These are phyloP conservation scores for Chaunax sp. DNA, from an alignment of 2,797 vertebrate genomes.

Conservation along the genomic window DNA sequence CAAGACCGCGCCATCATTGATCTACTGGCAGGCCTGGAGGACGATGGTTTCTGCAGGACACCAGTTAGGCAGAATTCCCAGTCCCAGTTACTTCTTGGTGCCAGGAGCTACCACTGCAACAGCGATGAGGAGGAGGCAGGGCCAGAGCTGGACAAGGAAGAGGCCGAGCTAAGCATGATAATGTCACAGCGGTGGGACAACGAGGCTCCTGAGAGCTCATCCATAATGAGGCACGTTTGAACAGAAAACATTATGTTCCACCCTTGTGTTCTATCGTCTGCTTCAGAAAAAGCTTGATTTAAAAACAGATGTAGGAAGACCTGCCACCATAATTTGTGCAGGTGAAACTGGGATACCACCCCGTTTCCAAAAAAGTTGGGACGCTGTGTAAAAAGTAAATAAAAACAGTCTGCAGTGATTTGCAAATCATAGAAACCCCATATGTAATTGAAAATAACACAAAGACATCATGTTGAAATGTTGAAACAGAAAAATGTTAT, in stretches of 20 bases:
- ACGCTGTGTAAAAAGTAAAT: too few species aligned
- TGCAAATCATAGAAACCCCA: too few species aligned
- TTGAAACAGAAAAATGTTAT: too few species aligned
- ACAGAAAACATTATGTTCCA: neutral
- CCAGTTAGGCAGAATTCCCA: conserved; percentile 79
- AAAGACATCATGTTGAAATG: too few species aligned
- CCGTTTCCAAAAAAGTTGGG: too few species aligned
- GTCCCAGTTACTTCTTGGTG: conserved; percentile 81
- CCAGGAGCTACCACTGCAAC: conserved; percentile 86
- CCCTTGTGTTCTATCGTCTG: neutral
- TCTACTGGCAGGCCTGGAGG: conserved; percentile 91
- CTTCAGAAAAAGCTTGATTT: neutral
- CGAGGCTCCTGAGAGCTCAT: conserved; percentile 77
- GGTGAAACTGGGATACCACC: too few species aligned
- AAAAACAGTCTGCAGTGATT: too few species aligned
- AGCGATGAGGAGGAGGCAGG: conserved; percentile 97
- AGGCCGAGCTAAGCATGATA: conserved; percentile 93
- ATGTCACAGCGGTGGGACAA: conserved; percentile 98
- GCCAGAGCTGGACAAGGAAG: conserved; percentile 90
- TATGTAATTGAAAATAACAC: too few species aligned
- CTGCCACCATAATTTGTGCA: too few species aligned
- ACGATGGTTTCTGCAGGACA: conserved; percentile 86
- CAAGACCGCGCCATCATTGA: conserved; percentile 90
- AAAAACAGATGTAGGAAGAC: neutral
- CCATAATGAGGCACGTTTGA: conserved; percentile 81